phyloP scores from a whole-genome alignment of 1,140 invertebrate genomes.

The Bombus waltoni region DNA sequence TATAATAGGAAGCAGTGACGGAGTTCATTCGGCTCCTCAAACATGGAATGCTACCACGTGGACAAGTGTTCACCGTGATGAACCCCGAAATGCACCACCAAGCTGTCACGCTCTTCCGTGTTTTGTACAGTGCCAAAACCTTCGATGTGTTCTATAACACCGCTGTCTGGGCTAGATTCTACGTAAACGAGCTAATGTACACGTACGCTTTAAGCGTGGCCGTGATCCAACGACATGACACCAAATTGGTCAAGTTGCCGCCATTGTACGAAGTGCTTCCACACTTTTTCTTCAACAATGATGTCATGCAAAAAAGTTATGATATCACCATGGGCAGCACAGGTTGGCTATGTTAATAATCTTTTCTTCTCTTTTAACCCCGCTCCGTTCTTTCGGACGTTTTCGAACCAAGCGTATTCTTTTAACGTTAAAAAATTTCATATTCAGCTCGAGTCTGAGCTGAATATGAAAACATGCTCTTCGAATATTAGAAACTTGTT shows the following conservation, averaged over 20 bases:
- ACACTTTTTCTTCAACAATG: conserved; percentile 84
- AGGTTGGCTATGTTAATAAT: conserved; percentile 39
- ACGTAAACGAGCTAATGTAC: conserved; percentile 86
- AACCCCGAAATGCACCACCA: conserved; percentile 83
- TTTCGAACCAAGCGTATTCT: no score
- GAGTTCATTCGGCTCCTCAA: conserved; percentile 82
- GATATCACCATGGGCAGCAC: conserved; percentile 81
- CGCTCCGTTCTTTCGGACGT: no score
- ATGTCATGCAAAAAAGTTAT: conserved; percentile 84
- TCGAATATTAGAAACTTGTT: no score
- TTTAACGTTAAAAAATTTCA: no score
- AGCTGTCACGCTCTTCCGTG: conserved; percentile 83
- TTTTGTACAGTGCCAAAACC: conserved; percentile 85
- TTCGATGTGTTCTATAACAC: conserved; percentile 86
- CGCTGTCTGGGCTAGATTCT: conserved; percentile 85
- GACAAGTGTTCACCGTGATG: conserved; percentile 76
- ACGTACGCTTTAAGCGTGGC: conserved; percentile 85
- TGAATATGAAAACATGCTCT: no score
- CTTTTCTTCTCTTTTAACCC: not conserved
- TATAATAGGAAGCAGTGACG: conserved; percentile 83
- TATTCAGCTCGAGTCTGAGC: no score
- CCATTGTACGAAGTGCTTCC: conserved; percentile 87
- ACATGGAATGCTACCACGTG: conserved; percentile 79
- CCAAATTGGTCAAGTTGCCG: conserved; percentile 84
- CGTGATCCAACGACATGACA: conserved; percentile 85